Evolutionary conservation across 2,797 vertebrate species (phyloP).

Genomic region (Crenuchus spilurus): DNA sequence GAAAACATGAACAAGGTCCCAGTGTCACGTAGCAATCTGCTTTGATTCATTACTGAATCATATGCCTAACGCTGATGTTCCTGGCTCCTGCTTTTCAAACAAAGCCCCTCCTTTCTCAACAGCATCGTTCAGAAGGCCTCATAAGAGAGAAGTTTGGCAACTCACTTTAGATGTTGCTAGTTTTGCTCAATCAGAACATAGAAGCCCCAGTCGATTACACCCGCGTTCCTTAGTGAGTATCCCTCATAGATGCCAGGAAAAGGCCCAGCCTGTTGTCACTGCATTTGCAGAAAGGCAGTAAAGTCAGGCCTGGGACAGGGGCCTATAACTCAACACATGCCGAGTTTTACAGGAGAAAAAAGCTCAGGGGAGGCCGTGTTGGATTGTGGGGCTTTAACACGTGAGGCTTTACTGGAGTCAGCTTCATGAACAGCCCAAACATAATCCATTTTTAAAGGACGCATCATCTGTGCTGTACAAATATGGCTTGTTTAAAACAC

Average conservation of each 20-base stretch:
- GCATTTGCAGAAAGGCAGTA: slow-evolving; percentile 25
- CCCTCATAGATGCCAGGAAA: slow-evolving; percentile 47
- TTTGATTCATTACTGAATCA: slow-evolving; percentile 67
- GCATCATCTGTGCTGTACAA: background rate
- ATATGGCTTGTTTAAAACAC: slow-evolving; percentile 2
- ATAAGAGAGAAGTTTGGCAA: slow-evolving; percentile 29
- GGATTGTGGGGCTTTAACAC: slow-evolving; percentile 21
- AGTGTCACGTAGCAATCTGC: slow-evolving; percentile 14
- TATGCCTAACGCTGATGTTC: slow-evolving; percentile 65
- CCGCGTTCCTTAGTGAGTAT: slow-evolving; percentile 50
- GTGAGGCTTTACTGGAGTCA: slow-evolving; percentile 30
- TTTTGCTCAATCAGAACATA: slow-evolving; percentile 32
- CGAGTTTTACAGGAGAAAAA: slow-evolving; percentile 30
- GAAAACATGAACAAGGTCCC: slow-evolving; percentile 27
- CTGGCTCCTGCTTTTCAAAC: slow-evolving; percentile 73
- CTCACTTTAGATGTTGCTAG: slow-evolving; percentile 39
- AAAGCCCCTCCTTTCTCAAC: slow-evolving; percentile 27
- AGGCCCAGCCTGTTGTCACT: background rate
- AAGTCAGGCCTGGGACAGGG: slow-evolving; percentile 16
- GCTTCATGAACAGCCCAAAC: slow-evolving; percentile 46
- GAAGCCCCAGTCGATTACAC: slow-evolving; percentile 35
- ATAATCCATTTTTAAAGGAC: slow-evolving; percentile 43
- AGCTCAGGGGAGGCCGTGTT: slow-evolving; percentile 36
- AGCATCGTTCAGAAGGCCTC: background rate
- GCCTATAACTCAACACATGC: slow-evolving; percentile 30